Evolutionary conservation across 2,888 invertebrate species (phyloP), one percentile per base, ranked within the genome.

Genomic region (Xylophagus ater): DNA sequence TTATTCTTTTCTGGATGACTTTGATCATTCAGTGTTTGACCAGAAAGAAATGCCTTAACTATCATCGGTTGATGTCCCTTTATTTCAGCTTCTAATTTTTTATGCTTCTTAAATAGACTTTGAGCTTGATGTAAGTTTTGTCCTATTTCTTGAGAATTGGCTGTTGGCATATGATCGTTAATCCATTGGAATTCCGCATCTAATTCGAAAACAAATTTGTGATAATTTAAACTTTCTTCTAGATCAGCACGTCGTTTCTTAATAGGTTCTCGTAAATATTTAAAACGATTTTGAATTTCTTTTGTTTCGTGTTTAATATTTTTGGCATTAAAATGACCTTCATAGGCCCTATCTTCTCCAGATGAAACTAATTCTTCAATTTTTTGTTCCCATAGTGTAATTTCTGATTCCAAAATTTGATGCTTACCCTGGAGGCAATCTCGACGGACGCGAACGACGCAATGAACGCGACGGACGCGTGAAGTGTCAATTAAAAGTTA

Each of bases 101-200:
- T 86, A 63, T 96, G 94, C 59, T 94, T 94, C 68, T 94, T 96
- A 58, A 82, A 74, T 42, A 87, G 72, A 12, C 84, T 87, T 59
- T 94, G 90, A 0, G 93, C 92, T 53, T 93, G 92, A 55, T 90
- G 84, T 26, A 97, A 69, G 63, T 87, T 93, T 37, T 81, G 78
- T 0, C 92, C 90, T 17, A 83, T 67, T 19, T 73, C 72, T 10
- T 76, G 76, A 0, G 87, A 82, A 1, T 78, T 71, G 0, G 89
- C 92, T 0, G 81, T 73, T 1, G 87, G 84, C 48, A 81, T 62
- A 44, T 92, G 87, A 61, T 96, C 96, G 25, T 81, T 78, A 47
- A 97, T 85, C 97, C 97, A 98, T 57, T 88, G 90, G 52, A 90
- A 70, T 60, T 98, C 96, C 2, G 84, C 81, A 33, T 89, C 85